phyloP scores from a whole-genome alignment of 2,888 invertebrate species.

The Capitulum mitella region DNA sequence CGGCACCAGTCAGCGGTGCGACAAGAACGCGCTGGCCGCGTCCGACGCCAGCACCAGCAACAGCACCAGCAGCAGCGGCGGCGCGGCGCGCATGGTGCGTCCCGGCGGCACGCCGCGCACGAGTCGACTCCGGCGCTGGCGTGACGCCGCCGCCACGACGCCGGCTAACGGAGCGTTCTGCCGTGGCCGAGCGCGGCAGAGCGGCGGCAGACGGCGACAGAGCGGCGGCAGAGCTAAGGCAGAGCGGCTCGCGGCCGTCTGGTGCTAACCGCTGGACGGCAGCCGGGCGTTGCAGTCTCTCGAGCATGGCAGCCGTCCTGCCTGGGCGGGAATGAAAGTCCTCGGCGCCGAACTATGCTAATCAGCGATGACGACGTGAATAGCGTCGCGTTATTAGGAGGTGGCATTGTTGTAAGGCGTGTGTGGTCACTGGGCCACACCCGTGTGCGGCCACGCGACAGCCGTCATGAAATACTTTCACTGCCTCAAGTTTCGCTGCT shows the following conservation, averaged over 20 bases:
- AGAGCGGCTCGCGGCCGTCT: background rate
- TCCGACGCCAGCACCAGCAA: background rate
- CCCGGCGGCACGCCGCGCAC: background rate
- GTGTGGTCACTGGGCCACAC: no score
- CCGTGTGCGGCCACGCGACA: no score
- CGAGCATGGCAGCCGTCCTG: background rate
- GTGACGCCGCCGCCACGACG: background rate
- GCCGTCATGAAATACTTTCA: no score
- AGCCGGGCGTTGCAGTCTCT: background rate
- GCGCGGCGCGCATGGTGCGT: background rate
- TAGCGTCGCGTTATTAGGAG: no score
- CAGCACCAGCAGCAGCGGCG: background rate
- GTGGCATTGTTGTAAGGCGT: no score
- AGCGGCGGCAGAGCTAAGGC: background rate
- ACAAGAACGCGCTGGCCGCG: background rate
- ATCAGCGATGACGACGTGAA: no score
- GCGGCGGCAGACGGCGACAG: background rate
- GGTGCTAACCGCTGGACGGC: background rate
- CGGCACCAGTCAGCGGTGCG: slow-evolving; percentile 9
- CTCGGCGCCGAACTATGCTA: no score
- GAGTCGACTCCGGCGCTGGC: background rate
- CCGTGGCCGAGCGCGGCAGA: background rate
- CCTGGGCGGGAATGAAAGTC: background rate
- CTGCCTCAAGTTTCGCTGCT: no score
- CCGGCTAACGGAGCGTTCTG: background rate